Base-by-base conservation (phyloP, 30 jellyfish, hydroid and myxozoan species). In the Turritopsis rubra region DNA sequence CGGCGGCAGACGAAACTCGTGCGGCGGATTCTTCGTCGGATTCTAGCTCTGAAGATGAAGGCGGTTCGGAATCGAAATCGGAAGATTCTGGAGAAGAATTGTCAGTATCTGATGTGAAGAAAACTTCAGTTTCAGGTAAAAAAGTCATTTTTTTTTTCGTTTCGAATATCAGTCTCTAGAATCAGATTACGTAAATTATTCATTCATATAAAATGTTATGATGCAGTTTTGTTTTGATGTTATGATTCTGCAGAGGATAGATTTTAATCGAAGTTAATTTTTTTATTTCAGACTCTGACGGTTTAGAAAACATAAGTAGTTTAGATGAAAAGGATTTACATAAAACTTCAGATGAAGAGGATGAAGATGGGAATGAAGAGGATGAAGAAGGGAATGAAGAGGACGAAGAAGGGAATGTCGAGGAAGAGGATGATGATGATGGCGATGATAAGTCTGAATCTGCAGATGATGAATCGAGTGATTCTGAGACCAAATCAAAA, bases 51-150 rank as follows among this genome's bases (percentile, higher is more conserved):
- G 60, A 41, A 3, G 60, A 41, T 41, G 60, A 41, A 41, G 60
- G 13, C 60, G 77, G 21, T 7, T 68, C 77, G 30, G 77, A 68
- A 23, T 68, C 77, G 9, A 27, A 23, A 68, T 68, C 77, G 28
- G 85, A 77, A 80, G 79, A 28, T 1, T 80, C 87, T 53, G 87
- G 66, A 16, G 54, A 65, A 19, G 87, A 80, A 52, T 80, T 84
- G 16, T 29, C 65, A n/a, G 87, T 41, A 17, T 54, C 78, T 0
- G 84, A 65, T 29, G 78, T n/a, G 21, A 80, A 80, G 1, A 28
- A 80, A 19, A 41, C 87, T 80, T 80, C 87, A 16, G 87, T 52
- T 8, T 68, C 77, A 19, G 77, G 77, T 68, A 68, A 68, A 17
- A n/a, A 7, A 7, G 9, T 19, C 0, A 68, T 1, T 68, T 9